phyloP scores from a whole-genome alignment of 2,888 invertebrate species.

The Lithophane leautieri region DNA sequence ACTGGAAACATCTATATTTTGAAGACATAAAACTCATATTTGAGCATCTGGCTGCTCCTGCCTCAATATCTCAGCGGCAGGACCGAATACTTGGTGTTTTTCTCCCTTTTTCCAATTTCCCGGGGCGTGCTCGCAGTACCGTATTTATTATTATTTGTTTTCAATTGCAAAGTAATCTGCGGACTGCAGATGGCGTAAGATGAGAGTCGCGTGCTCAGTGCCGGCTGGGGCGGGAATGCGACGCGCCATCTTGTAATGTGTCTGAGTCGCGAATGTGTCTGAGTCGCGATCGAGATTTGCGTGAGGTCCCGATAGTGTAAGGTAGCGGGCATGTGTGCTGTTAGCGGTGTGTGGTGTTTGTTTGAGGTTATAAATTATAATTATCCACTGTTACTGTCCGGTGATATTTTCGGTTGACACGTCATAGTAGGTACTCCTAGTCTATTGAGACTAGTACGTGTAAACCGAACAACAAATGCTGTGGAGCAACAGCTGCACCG shows the following conservation, averaged over 20 bases:
- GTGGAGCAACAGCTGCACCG: neutral
- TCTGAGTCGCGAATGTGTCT: conserved; percentile 21
- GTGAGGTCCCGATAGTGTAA: conserved; percentile 13
- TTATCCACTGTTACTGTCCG: neutral
- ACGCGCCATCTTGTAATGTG: conserved; percentile 28
- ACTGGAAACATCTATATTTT: conserved; percentile 70
- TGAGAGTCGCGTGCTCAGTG: conserved; percentile 66
- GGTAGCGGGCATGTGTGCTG: conserved; percentile 9
- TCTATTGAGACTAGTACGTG: too few relatives aligned
- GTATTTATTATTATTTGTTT: conserved; percentile 90
- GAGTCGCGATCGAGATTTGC: conserved; percentile 35
- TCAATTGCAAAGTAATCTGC: conserved; percentile 89
- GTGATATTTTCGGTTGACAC: neutral
- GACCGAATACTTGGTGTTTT: conserved; percentile 75
- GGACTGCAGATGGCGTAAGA: conserved; percentile 85
- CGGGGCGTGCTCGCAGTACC: conserved; percentile 80
- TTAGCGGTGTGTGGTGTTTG: neutral
- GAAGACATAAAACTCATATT: conserved; percentile 80
- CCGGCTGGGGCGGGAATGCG: conserved; percentile 33
- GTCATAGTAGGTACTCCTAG: neutral
- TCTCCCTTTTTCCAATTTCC: conserved; percentile 86
- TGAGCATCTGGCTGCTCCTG: conserved; percentile 80
- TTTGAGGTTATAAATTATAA: neutral
- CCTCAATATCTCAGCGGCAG: conserved; percentile 79
- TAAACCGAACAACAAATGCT: too few relatives aligned